Base-by-base conservation (phyloP, 2,888 invertebrate species). In the Scaptomyza tumidula region DNA sequence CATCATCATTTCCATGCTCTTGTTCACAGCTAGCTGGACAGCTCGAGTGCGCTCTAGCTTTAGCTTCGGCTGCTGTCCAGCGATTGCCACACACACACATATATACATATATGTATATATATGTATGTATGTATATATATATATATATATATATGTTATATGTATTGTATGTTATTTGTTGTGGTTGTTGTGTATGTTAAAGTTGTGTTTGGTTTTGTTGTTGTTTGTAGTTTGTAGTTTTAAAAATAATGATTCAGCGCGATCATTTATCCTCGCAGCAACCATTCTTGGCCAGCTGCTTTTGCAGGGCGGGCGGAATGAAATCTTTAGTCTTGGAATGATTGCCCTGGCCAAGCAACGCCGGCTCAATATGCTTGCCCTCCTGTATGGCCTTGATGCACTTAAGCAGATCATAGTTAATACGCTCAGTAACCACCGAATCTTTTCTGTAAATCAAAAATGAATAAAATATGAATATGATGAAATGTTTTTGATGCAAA, bases 321-420 rank as follows among this genome's bases (percentile, higher is more conserved):
- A 94, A 95, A 92, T 97, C 97, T 91, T 95, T 95, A 76, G 97
- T 97, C 93, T 96, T 97, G 80, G 96, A 95, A 85, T 94, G 94
- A 80, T 94, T 94, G 87, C 95, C 94, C 78, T 94, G 94, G 16
- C 97, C 97, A 60, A 97, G 93, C 54, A 98, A 93, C 74, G 95
- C 94, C 13, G 97, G 96, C 91, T 96, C 97, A 6, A 95, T 92
- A 65, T 95, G 91, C 59, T 93, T 93, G 37, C 96, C 96, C 53
- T 94, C 93, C 90, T 96, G 96, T 62, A 97, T 95, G 55, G 94
- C 94, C 90, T 95, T 93, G 49, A 96, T 94, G 55, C 95, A 95
- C 90, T 95, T 95, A 59, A 98, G 92, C 56, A 99, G 93, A 92
- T 99, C 99, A 91, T 98, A 99, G 91, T 97, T 97, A 73, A 98